A percentile compares a stretch with the other conserved stretches of the same genome.
Evolutionary conservation across 1,140 invertebrate genomes (phyloP).

Genomic region (Drosophila nasuta): DNA sequence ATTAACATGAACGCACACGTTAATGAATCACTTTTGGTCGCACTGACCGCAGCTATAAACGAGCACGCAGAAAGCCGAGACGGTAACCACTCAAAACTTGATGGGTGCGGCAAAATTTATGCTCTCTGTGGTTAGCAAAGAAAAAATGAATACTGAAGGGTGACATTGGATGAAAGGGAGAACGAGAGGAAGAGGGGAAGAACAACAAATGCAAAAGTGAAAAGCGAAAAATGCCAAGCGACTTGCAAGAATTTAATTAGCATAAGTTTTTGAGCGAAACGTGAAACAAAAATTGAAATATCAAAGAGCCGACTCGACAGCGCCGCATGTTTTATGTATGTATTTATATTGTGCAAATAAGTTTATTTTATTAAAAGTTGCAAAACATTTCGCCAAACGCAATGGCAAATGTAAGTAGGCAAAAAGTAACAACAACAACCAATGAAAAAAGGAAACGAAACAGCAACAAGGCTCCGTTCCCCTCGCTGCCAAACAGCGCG

Average conservation of each 20-base stretch:
- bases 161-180: background rate
- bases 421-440: constrained; percentile 34
- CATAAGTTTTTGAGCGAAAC: constrained; percentile 54
- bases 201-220: constrained; percentile 24
- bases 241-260: constrained; percentile 66
- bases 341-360: constrained; percentile 61
- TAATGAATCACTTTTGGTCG: constrained; percentile 55
- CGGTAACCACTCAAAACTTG: constrained; percentile 46
- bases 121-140: constrained; percentile 38
- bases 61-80: background rate
- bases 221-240: constrained; percentile 52
- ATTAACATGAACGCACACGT: constrained; percentile 59
- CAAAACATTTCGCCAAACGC: constrained; percentile 57
- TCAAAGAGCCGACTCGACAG: constrained; percentile 45
- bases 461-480: background rate
- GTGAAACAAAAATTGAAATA: constrained; percentile 59
- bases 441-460: constrained; percentile 10
- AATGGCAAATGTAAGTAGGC: constrained; percentile 51
- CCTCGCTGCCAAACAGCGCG: constrained; percentile 13
- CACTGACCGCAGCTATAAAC: constrained; percentile 46
- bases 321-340: constrained; percentile 56
- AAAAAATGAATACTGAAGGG: background rate
- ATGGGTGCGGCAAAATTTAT: constrained; percentile 44
- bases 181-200: background rate
- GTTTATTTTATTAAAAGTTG: constrained; percentile 69